Base-by-base conservation (phyloP, 2,797 vertebrate genomes). In the Poecilia picta region DNA sequence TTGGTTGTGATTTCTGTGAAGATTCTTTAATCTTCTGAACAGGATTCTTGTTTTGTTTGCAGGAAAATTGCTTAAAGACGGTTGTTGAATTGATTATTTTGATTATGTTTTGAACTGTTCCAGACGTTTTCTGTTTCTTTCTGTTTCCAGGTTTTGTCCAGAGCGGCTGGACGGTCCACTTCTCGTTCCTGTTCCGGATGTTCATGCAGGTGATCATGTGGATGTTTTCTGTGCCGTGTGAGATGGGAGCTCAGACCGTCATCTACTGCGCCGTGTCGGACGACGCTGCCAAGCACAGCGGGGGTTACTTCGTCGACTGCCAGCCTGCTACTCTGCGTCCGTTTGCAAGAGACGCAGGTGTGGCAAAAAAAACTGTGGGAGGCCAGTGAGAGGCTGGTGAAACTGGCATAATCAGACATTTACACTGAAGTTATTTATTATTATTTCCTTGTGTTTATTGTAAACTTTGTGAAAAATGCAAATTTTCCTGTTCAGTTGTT, bases 281-380 rank as follows among this genome's bases (percentile, higher is more conserved):
- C 0, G 92, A 96, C 80, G 95, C 95, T 23, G 82, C 90, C 57
- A 88, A 90, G 47, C 90, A 93, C 87, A 96, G 84, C 23, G 96
- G 95, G 0, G 95, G 95, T 12, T 96, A 95, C 89, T 97, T 97
- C 28, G 81, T 86, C 0, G 94, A 97, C 94, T 97, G 96, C 82
- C 89, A 80, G 53, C 93, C 87, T 0, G 89, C 94, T 41, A 59
- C 87, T n/a, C 87, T 97, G 78, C 90, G 93, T 4, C 93, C 95
- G 28, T 96, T 95, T 1, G 95, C 95, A 15, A 94, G 92, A 89
- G 96, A 97, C 13, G 81, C 93, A 15, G 96, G 95, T 10, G 95
- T 96, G 55, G 96, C 96, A 25, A 96, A 94, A 94, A 80, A 97
- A 97, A 81, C 93, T 97, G 78, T 97, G 96, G 96, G 96, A 97